phyloP scores from a whole-genome alignment of 2,888 invertebrate genomes.

The Frankliniella intonsa region DNA sequence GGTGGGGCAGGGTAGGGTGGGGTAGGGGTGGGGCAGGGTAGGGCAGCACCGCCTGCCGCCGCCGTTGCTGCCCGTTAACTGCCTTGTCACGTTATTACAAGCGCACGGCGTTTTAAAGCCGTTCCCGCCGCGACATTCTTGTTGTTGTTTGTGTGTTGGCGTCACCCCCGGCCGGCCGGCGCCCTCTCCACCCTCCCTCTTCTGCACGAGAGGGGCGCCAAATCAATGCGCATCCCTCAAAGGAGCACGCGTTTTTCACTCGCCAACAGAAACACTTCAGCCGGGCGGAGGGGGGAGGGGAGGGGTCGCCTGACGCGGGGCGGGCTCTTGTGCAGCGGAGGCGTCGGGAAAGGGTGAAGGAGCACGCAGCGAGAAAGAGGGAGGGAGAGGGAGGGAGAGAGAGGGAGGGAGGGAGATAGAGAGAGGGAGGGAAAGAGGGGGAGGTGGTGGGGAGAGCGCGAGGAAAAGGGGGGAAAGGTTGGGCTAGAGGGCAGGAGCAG shows the following conservation, averaged over 20 bases:
- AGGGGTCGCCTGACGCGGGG: too few relatives aligned
- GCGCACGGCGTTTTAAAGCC: too few relatives aligned
- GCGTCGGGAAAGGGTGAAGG: background rate
- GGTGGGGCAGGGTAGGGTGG: too few relatives aligned
- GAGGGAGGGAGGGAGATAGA: background rate
- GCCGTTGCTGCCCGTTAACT: too few relatives aligned
- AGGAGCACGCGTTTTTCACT: background rate
- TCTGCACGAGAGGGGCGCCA: background rate
- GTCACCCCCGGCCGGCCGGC: too few relatives aligned
- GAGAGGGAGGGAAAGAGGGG: background rate
- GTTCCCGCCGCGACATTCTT: too few relatives aligned
- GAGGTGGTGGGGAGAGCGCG: background rate
- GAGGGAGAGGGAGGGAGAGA: background rate
- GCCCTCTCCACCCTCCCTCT: too few relatives aligned
- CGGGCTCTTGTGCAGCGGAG: background rate
- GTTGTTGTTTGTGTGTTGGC: too few relatives aligned
- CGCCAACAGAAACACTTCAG: background rate
- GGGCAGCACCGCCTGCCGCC: too few relatives aligned
- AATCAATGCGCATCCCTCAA: slow-evolving; percentile 24
- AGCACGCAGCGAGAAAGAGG: background rate
- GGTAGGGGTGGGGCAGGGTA: too few relatives aligned
- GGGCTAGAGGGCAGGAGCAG: background rate
- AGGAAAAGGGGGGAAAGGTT: background rate
- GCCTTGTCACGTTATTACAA: too few relatives aligned
- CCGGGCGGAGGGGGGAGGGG: background rate